phyloP scores from a whole-genome alignment of 2,113 vertebrate genomes.

The Aegithalos caudatus region DNA sequence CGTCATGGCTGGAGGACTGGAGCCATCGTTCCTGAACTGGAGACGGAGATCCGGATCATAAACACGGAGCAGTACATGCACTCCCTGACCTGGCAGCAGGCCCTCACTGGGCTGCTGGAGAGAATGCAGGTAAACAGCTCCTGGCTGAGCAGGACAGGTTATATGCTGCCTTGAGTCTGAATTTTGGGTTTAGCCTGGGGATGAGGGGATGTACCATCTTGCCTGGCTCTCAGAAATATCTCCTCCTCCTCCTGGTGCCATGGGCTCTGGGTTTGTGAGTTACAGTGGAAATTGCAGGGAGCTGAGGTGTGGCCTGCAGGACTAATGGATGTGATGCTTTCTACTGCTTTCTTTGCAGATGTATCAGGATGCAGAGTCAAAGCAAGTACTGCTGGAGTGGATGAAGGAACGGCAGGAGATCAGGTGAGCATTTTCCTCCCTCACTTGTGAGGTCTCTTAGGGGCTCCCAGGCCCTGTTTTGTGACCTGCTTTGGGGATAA shows the following conservation, averaged over 20 bases:
- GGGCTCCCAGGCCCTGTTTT: not conserved
- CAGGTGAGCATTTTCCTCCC: conserved; percentile 36
- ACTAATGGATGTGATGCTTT: not conserved
- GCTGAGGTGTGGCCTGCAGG: not conserved
- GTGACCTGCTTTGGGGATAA: not conserved
- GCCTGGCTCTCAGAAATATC: not conserved
- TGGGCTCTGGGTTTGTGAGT: not conserved
- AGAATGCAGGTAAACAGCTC: conserved; percentile 76
- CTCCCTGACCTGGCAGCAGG: conserved; percentile 83
- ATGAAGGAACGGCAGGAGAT: conserved; percentile 81
- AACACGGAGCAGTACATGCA: conserved; percentile 84
- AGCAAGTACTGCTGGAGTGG: conserved; percentile 78
- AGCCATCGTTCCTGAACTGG: conserved; percentile 81
- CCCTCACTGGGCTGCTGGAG: conserved; percentile 78
- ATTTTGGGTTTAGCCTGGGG: not conserved
- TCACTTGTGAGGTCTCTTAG: accelerated
- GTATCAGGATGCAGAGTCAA: conserved; percentile 77
- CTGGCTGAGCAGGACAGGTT: not conserved
- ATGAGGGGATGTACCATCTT: not conserved
- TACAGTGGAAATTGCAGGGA: not conserved
- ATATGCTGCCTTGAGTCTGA: not conserved
- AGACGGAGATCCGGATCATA: conserved; percentile 79
- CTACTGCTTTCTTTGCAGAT: conserved; percentile 57
- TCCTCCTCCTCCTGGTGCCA: not conserved
- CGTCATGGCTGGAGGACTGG: conserved; percentile 81